Conservation (phyloP, 2,888 invertebrate genomes). For the Nowickia ferox region DNA sequence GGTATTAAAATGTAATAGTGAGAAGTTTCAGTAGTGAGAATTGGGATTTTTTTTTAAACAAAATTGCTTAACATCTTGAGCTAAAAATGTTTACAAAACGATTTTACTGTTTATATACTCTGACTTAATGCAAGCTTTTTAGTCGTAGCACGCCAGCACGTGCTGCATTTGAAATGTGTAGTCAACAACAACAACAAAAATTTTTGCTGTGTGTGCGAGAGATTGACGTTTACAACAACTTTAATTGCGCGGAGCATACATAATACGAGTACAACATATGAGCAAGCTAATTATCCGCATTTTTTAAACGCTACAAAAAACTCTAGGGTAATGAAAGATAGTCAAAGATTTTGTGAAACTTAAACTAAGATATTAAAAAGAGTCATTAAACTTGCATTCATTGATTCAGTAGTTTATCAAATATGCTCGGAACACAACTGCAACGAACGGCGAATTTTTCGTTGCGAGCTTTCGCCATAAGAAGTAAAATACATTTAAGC, state of each 20-base stretch:
- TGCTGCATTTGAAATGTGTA: constrained; percentile 43
- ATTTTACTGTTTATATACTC: constrained; percentile 22
- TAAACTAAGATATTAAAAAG: neutral
- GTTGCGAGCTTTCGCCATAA: too few species aligned
- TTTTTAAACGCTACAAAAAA: constrained; percentile 5
- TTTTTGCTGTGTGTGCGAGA: constrained; percentile 28
- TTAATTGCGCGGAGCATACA: constrained; percentile 29
- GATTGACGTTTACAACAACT: constrained; percentile 9
- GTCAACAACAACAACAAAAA: constrained; percentile 41
- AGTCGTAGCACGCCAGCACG: constrained; percentile 27
- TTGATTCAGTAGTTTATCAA: too few species aligned
- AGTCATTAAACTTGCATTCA: neutral
- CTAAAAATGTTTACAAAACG: neutral
- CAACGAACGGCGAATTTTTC: too few species aligned
- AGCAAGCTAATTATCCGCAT: constrained; percentile 28
- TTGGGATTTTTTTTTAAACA: too few species aligned
- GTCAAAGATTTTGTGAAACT: neutral
- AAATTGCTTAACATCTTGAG: neutral
- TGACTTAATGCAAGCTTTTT: constrained; percentile 22
- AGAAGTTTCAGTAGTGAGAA: too few species aligned
- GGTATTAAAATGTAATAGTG: too few species aligned
- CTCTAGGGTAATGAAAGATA: neutral
- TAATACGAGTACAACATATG: constrained; percentile 42
- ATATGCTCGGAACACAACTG: too few species aligned
- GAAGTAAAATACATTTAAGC: too few species aligned